A percentile compares a stretch with the other conserved stretches of the same genome.
Conservation (phyloP, 2,797 vertebrate species). For the Protosalanx chinensis region DNA sequence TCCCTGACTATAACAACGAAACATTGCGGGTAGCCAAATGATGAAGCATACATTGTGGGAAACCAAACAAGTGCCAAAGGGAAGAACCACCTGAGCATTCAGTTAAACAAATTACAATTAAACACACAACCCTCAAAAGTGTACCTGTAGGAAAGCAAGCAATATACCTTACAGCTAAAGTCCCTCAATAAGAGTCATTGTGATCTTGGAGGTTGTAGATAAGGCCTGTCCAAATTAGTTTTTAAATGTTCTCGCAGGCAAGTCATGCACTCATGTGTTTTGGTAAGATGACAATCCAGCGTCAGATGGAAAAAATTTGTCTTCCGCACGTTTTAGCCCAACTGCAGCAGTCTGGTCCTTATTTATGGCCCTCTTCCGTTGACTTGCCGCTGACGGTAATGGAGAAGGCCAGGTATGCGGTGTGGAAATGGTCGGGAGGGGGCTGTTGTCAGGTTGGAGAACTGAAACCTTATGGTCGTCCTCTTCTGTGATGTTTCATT, state of each 20-base stretch:
- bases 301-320: conserved; percentile 44
- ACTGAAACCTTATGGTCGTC: background rate
- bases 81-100: too few relatives aligned
- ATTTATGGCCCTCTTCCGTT: conserved; percentile 27
- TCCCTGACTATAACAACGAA: too few relatives aligned
- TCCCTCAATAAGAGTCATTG: too few relatives aligned
- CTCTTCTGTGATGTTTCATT: background rate
- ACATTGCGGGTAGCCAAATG: too few relatives aligned
- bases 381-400: conserved; percentile 28
- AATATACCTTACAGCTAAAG: too few relatives aligned
- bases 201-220: conserved; percentile 27
- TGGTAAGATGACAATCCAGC: conserved; percentile 60
- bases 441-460: background rate
- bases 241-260: conserved; percentile 46
- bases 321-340: conserved; percentile 39
- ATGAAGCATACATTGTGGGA: too few relatives aligned
- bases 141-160: too few relatives aligned
- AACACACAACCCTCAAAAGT: too few relatives aligned
- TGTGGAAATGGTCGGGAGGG: too few relatives aligned
- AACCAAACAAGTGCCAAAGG: too few relatives aligned
- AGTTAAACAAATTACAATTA: too few relatives aligned
- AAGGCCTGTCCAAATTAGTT: conserved; percentile 43
- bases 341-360: conserved; percentile 49
- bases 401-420: conserved; percentile 28
- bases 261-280: conserved; percentile 51